Evolutionary conservation across 2,888 invertebrate species (phyloP).

Genomic region (Prosapia bicincta): DNA sequence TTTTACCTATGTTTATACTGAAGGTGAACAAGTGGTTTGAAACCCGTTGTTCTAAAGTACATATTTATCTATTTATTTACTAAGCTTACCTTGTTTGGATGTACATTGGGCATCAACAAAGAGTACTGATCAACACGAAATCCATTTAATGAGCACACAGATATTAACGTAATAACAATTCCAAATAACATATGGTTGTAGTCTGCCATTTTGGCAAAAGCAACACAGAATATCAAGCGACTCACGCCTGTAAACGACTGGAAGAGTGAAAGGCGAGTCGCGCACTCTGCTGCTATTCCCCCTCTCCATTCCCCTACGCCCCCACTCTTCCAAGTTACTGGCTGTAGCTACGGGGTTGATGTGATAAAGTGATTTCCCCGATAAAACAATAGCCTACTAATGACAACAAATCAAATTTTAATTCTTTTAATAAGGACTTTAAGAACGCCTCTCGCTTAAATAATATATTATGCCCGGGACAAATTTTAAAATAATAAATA

Average conservation of each 20-base stretch:
- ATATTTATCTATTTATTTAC: background rate
- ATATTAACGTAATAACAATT: constrained; percentile 4
- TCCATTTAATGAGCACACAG: constrained; percentile 30
- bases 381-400: too few relatives aligned
- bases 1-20: background rate
- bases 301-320: background rate
- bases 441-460: too few relatives aligned
- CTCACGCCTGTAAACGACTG: background rate
- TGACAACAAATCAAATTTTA: too few relatives aligned
- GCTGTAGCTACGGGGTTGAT: too few relatives aligned
- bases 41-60: background rate
- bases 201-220: constrained; percentile 5
- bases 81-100: constrained; percentile 62
- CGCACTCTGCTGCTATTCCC: too few relatives aligned
- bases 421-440: too few relatives aligned
- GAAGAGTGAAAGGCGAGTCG: too few relatives aligned
- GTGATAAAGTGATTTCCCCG: too few relatives aligned
- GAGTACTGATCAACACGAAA: constrained; percentile 56
- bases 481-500: too few relatives aligned
- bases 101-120: constrained; percentile 79
- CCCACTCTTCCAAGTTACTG: background rate
- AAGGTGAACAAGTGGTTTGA: background rate
- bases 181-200: constrained; percentile 26
- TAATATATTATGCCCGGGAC: too few relatives aligned
- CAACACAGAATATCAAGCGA: background rate